Evolutionary conservation across 1,140 invertebrate genomes (phyloP).

Genomic region (Oryctes rhinoceros): DNA sequence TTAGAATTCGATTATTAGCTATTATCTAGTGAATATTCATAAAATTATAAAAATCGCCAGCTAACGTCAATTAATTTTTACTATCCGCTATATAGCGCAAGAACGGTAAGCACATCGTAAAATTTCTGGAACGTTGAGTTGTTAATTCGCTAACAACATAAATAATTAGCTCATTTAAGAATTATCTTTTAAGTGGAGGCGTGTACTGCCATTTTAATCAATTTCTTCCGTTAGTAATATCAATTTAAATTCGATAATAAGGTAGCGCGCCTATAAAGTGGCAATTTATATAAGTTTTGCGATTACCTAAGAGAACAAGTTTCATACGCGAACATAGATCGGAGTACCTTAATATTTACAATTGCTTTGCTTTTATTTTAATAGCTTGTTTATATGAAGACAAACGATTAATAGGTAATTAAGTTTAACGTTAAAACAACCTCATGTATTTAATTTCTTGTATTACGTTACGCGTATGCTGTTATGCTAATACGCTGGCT

Average conservation of each 20-base stretch:
- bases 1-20: too few species aligned
- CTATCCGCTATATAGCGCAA: background rate
- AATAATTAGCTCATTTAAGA: background rate
- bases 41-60: background rate
- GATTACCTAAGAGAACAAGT: background rate
- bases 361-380: background rate
- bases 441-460: background rate
- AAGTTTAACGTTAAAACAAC: background rate
- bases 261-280: background rate
- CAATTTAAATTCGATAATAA: background rate
- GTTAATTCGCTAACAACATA: background rate
- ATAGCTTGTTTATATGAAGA: background rate
- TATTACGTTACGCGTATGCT: background rate
- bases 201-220: background rate
- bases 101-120: background rate
- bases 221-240: background rate
- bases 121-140: background rate
- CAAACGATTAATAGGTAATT: background rate
- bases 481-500: constrained; percentile 20
- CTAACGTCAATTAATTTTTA: background rate
- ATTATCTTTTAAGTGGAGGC: background rate
- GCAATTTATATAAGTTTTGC: background rate
- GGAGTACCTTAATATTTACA: background rate
- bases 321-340: background rate
- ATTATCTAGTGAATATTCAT: background rate